Evolutionary conservation across 2,797 vertebrate species (phyloP), one percentile per base, ranked within the genome.

Genomic region (Phataginus tetradactyla): DNA sequence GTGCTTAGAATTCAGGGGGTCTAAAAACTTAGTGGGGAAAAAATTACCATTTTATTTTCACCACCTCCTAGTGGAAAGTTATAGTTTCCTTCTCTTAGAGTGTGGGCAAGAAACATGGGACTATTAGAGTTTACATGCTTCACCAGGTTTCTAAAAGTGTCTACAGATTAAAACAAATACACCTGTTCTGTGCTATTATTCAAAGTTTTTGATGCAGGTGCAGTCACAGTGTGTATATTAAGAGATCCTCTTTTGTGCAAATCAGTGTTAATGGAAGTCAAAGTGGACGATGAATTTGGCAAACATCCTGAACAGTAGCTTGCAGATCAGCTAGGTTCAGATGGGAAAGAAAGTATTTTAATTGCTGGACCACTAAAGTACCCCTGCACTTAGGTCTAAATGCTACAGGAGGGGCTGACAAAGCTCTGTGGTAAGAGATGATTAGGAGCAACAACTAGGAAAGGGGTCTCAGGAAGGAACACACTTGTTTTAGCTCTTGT

Each of bases 371-470:
- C 74, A 95, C 85, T 97, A 95, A 97, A 95, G 64, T 93, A 91
- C 83, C 72, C 92, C 96, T 96, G 57, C 81, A 84, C 34, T 98
- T 96, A 96, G 92, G 95, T 81, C 95, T 91, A 84, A 96, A 93
- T 97, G 96, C 97, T 97, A 97, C 77, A 87, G 85, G 72, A 96
- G 91, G 92, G 87, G 95, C 86, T 96, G 96, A 97, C 94, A 92
- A 96, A 97, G 85, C 90, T 95, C 49, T 81, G 13, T 96, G 81
- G 96, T 98, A 91, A 97, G 15, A 72, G 53, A 96, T 97, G 87
- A 90, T 94, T 97, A 71, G 90, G 63, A 98, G 96, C 85, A 98
- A 97, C 81, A 94, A 75, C n/a, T 89, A 49, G 53, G 6, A 10
- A 42, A 86, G 20, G 12, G 37, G 27, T 45, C 4, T 15, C 49